Percentiles rank a stretch among this genome's conserved stretches.
phyloP scores from a whole-genome alignment of 2,797 vertebrate genomes.

The Percopsis omiscomaycus region DNA sequence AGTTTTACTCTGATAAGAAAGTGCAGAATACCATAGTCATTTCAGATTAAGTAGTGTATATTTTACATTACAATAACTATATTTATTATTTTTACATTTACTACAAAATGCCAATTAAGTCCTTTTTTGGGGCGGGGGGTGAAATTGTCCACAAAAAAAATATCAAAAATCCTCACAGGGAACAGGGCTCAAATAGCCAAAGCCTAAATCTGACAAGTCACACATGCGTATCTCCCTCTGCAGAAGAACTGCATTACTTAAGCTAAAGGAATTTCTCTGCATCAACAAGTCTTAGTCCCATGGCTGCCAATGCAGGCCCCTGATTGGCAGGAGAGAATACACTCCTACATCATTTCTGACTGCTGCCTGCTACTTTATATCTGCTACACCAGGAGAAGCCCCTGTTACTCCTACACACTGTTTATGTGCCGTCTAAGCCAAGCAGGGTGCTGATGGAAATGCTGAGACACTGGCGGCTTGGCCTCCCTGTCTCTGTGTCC shows the following conservation, averaged over 20 bases:
- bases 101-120: background rate
- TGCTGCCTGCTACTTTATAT: conserved; percentile 9
- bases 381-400: background rate
- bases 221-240: background rate
- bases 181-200: too few relatives aligned
- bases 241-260: background rate
- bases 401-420: conserved; percentile 22
- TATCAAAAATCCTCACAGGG: too few relatives aligned
- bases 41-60: too few relatives aligned
- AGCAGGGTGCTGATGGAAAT: conserved; percentile 14
- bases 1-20: too few relatives aligned
- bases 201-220: too few relatives aligned
- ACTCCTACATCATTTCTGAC: background rate
- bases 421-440: conserved; percentile 8
- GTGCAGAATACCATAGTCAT: too few relatives aligned
- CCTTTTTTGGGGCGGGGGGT: background rate
- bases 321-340: background rate
- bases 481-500: conserved; percentile 8
- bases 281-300: background rate
- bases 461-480: background rate
- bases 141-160: background rate
- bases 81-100: background rate
- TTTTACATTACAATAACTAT: too few relatives aligned
- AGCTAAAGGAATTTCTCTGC: background rate
- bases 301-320: background rate